A percentile compares a stretch with the other conserved stretches of the same genome.
Evolutionary conservation across 2,113 vertebrate species (phyloP).

Genomic region (Corythoichthys intestinalis): DNA sequence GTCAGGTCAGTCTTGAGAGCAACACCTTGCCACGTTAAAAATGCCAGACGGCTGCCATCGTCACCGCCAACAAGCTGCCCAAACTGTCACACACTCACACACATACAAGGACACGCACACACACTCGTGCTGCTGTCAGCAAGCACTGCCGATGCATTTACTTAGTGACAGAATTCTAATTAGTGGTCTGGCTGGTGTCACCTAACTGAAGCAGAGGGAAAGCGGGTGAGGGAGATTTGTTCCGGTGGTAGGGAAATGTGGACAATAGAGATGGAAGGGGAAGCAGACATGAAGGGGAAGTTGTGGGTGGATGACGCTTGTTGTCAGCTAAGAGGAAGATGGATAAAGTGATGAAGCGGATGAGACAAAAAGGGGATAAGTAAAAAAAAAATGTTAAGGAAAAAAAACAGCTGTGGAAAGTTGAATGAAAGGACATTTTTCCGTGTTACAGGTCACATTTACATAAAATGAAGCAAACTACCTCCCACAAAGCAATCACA

Average conservation of each 20-base stretch:
- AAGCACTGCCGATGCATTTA: slow-evolving; percentile 97
- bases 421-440: slow-evolving; percentile 14
- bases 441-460: slow-evolving; percentile 26
- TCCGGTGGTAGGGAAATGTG: slow-evolving; percentile 50
- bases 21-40: slow-evolving; percentile 91
- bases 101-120: slow-evolving; percentile 77
- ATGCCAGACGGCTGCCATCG: slow-evolving; percentile 91
- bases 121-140: slow-evolving; percentile 80
- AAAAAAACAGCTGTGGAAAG: slow-evolving; percentile 10
- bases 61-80: slow-evolving; percentile 83
- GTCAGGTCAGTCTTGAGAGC: slow-evolving; percentile 79
- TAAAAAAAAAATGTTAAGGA: slow-evolving; percentile 1
- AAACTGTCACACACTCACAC: slow-evolving; percentile 80
- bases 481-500: slow-evolving; percentile 30
- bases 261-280: slow-evolving; percentile 48
- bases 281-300: slow-evolving; percentile 3
- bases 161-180: slow-evolving; percentile 99
- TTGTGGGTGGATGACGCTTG: slow-evolving; percentile 3
- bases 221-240: slow-evolving; percentile 48
- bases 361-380: slow-evolving; percentile 14
- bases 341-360: slow-evolving; percentile 35
- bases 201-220: slow-evolving; percentile 55
- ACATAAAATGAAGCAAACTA: slow-evolving; percentile 48
- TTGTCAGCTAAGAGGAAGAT: slow-evolving; percentile 2
- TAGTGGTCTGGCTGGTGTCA: slow-evolving; percentile 90